Evolutionary conservation across 2,797 vertebrate genomes (phyloP).

Genomic region (Acipenser transmontanus): DNA sequence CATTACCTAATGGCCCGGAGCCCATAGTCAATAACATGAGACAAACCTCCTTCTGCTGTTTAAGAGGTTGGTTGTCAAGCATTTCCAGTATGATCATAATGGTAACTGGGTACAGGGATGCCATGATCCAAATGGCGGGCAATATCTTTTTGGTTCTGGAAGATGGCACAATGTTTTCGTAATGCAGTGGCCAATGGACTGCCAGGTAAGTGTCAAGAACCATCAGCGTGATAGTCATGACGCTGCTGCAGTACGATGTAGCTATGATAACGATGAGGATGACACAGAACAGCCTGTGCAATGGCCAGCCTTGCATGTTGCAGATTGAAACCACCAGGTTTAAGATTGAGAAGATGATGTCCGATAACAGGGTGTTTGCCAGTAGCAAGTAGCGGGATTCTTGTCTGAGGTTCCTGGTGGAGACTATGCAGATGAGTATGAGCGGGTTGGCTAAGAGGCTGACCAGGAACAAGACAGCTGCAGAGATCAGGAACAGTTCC

Average conservation of each 20-base stretch:
- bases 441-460: conserved; percentile 54
- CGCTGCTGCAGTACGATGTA: conserved; percentile 52
- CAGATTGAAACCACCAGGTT: conserved; percentile 49
- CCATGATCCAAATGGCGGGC: conserved; percentile 51
- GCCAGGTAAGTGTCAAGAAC: conserved; percentile 71
- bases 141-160: conserved; percentile 47
- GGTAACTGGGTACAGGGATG: conserved; percentile 51
- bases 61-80: neutral
- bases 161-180: conserved; percentile 49
- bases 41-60: conserved; percentile 38
- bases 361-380: conserved; percentile 62
- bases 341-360: conserved; percentile 59
- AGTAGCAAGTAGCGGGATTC: conserved; percentile 69
- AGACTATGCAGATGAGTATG: conserved; percentile 57
- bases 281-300: conserved; percentile 50
- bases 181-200: conserved; percentile 63
- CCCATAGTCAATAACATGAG: conserved; percentile 50
- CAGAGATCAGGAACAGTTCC: conserved; percentile 55
- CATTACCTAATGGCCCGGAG: conserved; percentile 16
- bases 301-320: conserved; percentile 27
- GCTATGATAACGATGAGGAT: conserved; percentile 45
- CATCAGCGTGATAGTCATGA: conserved; percentile 67
- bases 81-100: conserved; percentile 47
- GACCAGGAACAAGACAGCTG: conserved; percentile 42
- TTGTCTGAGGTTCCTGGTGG: conserved; percentile 44